Evolutionary conservation across 1,140 invertebrate genomes (phyloP).

Genomic region (Zaprionus ornatus): DNA sequence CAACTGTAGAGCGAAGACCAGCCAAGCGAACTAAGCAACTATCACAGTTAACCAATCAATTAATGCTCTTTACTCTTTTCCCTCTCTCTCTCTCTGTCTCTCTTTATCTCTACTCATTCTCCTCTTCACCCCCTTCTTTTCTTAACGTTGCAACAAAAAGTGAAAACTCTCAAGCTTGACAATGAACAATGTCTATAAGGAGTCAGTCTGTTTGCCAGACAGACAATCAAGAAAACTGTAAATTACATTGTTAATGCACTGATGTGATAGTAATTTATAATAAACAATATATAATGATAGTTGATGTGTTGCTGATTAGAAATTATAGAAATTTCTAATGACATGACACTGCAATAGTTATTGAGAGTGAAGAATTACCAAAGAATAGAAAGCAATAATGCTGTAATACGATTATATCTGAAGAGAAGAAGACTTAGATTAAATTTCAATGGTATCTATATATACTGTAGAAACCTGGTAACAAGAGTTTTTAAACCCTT

Average conservation of each 20-base stretch:
- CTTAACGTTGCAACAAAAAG: conserved; percentile 22
- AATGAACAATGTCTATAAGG: conserved; percentile 26
- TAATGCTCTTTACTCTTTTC: conserved; percentile 43
- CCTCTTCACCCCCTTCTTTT: background rate
- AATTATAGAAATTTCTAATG: background rate
- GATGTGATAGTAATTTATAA: background rate
- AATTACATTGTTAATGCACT: background rate
- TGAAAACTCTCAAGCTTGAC: conserved; percentile 36
- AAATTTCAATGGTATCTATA: background rate
- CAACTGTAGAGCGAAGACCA: conserved; percentile 23
- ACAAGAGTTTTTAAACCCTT: background rate
- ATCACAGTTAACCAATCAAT: conserved; percentile 37
- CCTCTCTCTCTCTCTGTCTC: background rate
- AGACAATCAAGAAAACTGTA: conserved; percentile 2
- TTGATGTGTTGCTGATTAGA: background rate
- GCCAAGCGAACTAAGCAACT: conserved; percentile 34
- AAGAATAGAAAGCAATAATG: background rate
- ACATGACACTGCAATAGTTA: background rate
- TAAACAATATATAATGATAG: background rate
- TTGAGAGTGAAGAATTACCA: background rate
- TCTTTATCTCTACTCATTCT: conserved; percentile 12
- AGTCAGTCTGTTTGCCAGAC: conserved; percentile 9
- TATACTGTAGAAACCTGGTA: background rate
- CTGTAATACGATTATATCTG: background rate
- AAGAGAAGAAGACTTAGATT: background rate